Conservation (phyloP, 2,113 vertebrate species). For the Sitta europaea region DNA sequence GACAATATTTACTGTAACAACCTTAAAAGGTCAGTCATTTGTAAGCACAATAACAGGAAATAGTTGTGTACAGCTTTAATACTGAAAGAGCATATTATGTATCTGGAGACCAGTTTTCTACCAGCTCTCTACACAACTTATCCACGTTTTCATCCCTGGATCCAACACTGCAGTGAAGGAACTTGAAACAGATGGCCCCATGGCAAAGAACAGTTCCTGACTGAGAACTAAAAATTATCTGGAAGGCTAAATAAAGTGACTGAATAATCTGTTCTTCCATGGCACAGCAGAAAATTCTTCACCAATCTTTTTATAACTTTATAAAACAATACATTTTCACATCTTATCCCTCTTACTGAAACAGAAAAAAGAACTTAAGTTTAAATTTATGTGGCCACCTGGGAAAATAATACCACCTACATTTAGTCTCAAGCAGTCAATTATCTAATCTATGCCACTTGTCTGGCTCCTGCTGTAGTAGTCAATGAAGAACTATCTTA, state of each 20-base stretch:
- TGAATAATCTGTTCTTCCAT: not conserved
- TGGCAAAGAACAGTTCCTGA: slow-evolving; percentile 12
- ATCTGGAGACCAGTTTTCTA: not conserved
- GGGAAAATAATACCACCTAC: not conserved
- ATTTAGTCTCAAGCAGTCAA: not conserved
- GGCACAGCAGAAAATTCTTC: not conserved
- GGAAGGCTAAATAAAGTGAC: not conserved
- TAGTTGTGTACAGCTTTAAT: not conserved
- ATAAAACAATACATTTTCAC: not conserved
- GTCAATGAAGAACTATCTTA: not conserved
- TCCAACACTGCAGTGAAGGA: not conserved
- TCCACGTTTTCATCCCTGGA: not conserved
- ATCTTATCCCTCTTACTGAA: not conserved
- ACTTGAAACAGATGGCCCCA: not conserved
- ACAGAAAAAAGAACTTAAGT: not conserved
- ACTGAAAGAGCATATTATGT: not conserved
- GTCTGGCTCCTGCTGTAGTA: not conserved
- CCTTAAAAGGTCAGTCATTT: not conserved
- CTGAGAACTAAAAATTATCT: slow-evolving; percentile 22
- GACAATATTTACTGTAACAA: not conserved
- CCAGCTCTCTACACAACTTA: not conserved
- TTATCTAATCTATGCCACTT: not conserved
- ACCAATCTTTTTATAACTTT: not conserved
- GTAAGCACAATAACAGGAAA: not conserved
- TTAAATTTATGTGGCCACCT: not conserved